These are phyloP conservation scores for Helicoverpa zea DNA, from an alignment of 1,140 invertebrate species.

Conservation along the genomic window DNA sequence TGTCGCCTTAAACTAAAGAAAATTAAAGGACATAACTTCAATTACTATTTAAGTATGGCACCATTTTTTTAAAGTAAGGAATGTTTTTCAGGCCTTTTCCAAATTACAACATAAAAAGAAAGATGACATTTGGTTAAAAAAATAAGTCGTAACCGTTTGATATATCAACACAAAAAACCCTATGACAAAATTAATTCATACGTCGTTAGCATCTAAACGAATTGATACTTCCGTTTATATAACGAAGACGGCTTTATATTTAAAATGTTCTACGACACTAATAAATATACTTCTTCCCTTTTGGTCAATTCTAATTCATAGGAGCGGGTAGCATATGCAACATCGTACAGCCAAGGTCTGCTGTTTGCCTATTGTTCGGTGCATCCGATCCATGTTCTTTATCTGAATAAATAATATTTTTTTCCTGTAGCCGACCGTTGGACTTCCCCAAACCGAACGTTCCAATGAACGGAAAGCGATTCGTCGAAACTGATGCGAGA, in stretches of 20 bases:
- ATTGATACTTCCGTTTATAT: constrained; percentile 36
- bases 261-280: constrained; percentile 28
- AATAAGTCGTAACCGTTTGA: neutral
- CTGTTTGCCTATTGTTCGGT: constrained; percentile 26
- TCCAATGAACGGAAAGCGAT: constrained; percentile 73
- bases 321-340: constrained; percentile 11
- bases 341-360: constrained; percentile 26
- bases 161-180: constrained; percentile 15
- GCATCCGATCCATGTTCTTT: constrained; percentile 6
- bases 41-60: too few species aligned
- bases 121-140: neutral
- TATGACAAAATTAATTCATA: constrained; percentile 5
- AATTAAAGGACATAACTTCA: too few species aligned
- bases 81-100: too few species aligned
- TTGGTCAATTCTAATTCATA: constrained; percentile 38
- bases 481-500: constrained; percentile 72
- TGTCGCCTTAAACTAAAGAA: neutral
- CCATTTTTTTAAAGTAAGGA: too few species aligned
- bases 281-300: constrained; percentile 28
- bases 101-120: neutral
- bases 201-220: neutral
- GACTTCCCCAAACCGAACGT: constrained; percentile 52
- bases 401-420: constrained; percentile 47
- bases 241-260: constrained; percentile 7
- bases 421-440: constrained; percentile 52